Conservation (phyloP, 2,888 invertebrate genomes). For the Harpagoxenus sublaevis region DNA sequence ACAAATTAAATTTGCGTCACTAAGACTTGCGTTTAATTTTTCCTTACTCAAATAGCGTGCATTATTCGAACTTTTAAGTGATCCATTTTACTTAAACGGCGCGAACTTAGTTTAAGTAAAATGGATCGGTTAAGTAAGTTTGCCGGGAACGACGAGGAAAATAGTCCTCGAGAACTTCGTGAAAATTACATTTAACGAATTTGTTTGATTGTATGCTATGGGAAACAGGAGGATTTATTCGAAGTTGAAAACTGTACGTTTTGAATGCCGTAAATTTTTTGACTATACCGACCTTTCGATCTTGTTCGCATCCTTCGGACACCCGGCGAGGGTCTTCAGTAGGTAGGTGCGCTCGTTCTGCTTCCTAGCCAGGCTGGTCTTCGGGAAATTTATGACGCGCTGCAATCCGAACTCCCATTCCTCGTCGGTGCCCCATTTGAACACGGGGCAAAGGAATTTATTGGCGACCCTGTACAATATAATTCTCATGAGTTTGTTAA, state of each 20-base stretch:
- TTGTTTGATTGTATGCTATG: neutral
- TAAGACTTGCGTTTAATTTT: neutral
- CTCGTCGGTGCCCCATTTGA: conserved; percentile 92
- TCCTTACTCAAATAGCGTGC: neutral
- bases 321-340: conserved; percentile 92
- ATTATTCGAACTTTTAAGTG: conserved; percentile 6
- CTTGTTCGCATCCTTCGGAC: conserved; percentile 91
- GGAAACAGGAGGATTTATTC: neutral
- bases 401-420: conserved; percentile 95
- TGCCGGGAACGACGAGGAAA: neutral
- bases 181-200: neutral
- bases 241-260: neutral
- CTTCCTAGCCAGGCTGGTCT: conserved; percentile 87
- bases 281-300: conserved; percentile 87
- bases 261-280: neutral
- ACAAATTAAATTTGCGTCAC: neutral
- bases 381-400: conserved; percentile 92
- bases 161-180: neutral
- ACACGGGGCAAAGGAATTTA: conserved; percentile 93
- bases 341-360: conserved; percentile 93
- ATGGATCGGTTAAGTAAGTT: neutral
- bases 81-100: neutral
- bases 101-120: neutral
- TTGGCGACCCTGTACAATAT: conserved; percentile 89
- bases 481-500: neutral